Conservation (phyloP, 1,140 invertebrate species). For the Calliphora vicina region DNA sequence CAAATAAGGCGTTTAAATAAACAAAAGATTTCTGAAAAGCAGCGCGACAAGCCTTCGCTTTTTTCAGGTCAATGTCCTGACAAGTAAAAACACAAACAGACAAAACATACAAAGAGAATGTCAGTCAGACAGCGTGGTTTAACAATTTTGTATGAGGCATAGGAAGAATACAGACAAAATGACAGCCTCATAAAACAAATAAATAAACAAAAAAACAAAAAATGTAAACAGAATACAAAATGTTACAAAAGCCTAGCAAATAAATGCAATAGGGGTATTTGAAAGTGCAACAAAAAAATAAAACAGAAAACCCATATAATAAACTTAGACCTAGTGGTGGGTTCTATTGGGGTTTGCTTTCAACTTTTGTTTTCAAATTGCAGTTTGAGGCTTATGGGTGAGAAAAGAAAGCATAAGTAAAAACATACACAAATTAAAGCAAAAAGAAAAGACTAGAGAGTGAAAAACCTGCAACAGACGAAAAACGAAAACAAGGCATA, state of each 20-base stretch:
- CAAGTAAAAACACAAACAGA: background rate
- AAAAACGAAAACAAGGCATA: background rate
- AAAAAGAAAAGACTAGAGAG: background rate
- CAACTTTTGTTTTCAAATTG: no score
- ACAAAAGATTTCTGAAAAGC: background rate
- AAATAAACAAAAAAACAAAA: background rate
- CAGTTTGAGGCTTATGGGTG: background rate
- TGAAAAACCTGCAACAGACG: background rate
- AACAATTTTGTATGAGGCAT: background rate
- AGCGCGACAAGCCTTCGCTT: background rate
- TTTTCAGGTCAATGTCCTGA: background rate
- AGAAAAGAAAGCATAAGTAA: background rate
- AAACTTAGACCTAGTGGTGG: no score
- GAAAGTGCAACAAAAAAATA: no score
- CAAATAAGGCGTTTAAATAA: background rate
- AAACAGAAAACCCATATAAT: no score
- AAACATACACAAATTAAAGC: background rate
- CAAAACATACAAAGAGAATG: background rate
- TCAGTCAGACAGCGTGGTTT: background rate
- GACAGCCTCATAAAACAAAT: background rate
- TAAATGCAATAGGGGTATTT: background rate
- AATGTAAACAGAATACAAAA: background rate
- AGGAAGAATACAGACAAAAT: background rate
- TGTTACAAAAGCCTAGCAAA: background rate
- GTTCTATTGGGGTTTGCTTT: no score